Evolutionary conservation across 2,888 invertebrate genomes (phyloP).

Genomic region (Ormyrus labotus): DNA sequence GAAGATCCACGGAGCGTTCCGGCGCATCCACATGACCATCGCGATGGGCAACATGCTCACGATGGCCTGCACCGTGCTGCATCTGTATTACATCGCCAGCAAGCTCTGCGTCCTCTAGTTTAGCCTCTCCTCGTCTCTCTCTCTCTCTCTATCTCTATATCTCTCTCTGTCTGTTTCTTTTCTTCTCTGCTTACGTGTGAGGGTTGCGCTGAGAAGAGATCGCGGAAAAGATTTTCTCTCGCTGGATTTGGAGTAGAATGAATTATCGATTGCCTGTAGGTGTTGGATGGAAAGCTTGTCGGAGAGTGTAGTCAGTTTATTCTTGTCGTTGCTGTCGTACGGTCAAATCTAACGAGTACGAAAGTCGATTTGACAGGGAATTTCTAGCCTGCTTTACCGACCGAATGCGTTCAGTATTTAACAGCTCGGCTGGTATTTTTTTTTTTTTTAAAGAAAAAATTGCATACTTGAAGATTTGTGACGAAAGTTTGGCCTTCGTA

Average conservation of each 20-base stretch:
- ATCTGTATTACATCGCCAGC: conserved; percentile 81
- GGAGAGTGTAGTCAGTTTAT: neutral
- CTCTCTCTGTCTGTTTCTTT: neutral
- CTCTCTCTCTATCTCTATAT: neutral
- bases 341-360: too few relatives aligned
- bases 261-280: neutral
- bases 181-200: neutral
- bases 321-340: neutral
- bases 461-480: too few relatives aligned
- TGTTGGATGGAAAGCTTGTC: too few relatives aligned
- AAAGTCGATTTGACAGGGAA: too few relatives aligned
- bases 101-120: conserved; percentile 74
- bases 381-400: too few relatives aligned
- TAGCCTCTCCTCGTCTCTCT: neutral
- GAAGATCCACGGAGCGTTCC: conserved; percentile 84
- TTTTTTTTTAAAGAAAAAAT: too few relatives aligned
- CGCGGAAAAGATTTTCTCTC: neutral
- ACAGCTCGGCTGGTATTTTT: too few relatives aligned
- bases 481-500: too few relatives aligned
- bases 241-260: neutral
- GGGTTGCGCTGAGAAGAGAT: conserved; percentile 31
- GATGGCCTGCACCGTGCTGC: conserved; percentile 82
- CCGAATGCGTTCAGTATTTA: too few relatives aligned
- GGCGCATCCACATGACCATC: conserved; percentile 86
- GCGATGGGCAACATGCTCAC: conserved; percentile 88